Evolutionary conservation across 2,888 invertebrate genomes (phyloP), one percentile per base, ranked within the genome.

Genomic region (Stomorhina lunata): DNA sequence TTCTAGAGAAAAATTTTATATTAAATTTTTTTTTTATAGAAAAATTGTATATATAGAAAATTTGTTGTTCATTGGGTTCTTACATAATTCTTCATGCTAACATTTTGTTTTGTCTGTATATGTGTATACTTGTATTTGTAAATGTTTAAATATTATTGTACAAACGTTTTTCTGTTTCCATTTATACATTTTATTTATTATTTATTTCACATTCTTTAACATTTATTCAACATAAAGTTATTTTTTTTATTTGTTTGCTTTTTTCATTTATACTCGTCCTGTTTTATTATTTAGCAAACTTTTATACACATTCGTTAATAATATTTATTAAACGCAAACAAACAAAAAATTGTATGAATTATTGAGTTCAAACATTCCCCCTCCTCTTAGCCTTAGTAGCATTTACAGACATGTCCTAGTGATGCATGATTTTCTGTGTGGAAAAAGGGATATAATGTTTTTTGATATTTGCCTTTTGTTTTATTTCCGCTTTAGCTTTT

Each of bases 291-390:
- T 57, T 53, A 48, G 37, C 50, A 27, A 50, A 50, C 72, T 50
- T 48, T 72, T 59, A 50, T 37, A 37, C 61, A 73, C 29, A 73
- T 50, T 63, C 40, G 61, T 63, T 63, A 73, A 63, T 32, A 50
- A 40, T 53, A 63, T 73, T 63, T 73, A 53, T 73, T 61, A 27
- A 48, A 63, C 50, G 43, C 29, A n/a, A 22, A 40, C 9, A 63
- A 1, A 22, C 2, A 53, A 43, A 27, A 63, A 17, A 53, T n/a
- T 63, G 29, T 40, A 73, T 73, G 53, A 73, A 53, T 40, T 40
- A 73, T 63, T 63, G 27, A 15, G 25, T 59, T n/a, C n/a, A n/a
- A n/a, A n/a, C n/a, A n/a, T n/a, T n/a, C n/a, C n/a, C n/a, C n/a
- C n/a, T n/a, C n/a, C n/a, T n/a, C n/a, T n/a, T n/a, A n/a, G n/a